Conservation (phyloP, 2,113 vertebrate species). For the Tursiops truncatus region DNA sequence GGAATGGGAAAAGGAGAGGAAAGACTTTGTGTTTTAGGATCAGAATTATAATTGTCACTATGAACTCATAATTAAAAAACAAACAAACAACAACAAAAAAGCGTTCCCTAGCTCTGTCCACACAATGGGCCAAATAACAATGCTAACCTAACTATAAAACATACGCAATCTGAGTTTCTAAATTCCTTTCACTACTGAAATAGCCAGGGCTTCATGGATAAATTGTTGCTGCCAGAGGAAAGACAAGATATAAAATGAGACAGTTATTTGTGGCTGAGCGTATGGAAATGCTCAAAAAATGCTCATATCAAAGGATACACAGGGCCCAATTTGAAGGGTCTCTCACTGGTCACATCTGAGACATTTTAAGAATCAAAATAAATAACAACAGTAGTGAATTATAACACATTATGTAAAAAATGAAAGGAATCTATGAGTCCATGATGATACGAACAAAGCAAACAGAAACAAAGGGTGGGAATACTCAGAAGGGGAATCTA, state of each 20-base stretch:
- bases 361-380: not conserved
- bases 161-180: not conserved
- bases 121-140: not conserved
- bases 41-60: not conserved
- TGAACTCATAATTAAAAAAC: not conserved
- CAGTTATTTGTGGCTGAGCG: not conserved
- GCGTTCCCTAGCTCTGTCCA: not conserved
- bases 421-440: not conserved
- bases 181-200: not conserved
- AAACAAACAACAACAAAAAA: not conserved
- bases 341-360: not conserved
- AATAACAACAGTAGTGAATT: not conserved
- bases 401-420: not conserved
- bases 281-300: not conserved
- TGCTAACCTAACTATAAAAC: not conserved
- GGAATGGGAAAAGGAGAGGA: not conserved
- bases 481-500: not conserved
- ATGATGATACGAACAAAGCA: not conserved
- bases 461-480: not conserved
- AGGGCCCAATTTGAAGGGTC: not conserved
- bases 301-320: not conserved
- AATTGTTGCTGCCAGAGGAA: not conserved
- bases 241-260: not conserved
- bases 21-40: not conserved
- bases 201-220: not conserved